Base-by-base conservation (phyloP, 2,113 vertebrate genomes). In the Columba janthina region DNA sequence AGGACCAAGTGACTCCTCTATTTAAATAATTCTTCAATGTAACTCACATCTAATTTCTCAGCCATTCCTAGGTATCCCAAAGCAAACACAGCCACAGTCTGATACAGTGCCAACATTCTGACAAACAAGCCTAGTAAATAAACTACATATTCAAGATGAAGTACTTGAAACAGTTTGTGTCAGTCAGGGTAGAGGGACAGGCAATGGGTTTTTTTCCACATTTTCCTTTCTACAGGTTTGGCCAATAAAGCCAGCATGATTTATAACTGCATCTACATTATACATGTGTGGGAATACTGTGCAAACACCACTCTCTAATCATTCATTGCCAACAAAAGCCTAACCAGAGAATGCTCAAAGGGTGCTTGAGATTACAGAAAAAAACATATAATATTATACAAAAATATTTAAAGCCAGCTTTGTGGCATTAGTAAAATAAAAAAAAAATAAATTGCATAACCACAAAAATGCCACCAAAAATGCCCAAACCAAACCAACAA, bases 201-300 rank as follows among this genome's bases (percentile, higher is more conserved):
- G 34, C 38, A 77, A 9, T 6, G 10, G 2, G 0, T 3, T 48
- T 29, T 1, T 21, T 13, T 4, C 15, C 28, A 18, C 2, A 5
- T 46, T 46, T 19, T 46, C 6, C 32, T 14, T 61, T 74, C 36
- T 65, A 12, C 29, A 44, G 19, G 11, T 79, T 58, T 34, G 62
- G n/a, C 57, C 61, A 74, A 72, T 60, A 64, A 77, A 85, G 87
- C 36, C 1, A 5, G n/a, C 44, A n/a, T 31, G 54, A 58, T 42
- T 67, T 77, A 77, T 31, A 82, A 9, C 22, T 34, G 62, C 6
- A 24, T 8, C 51, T 36, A 12, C 1, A 4, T 15, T 8, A 8
- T 3, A 57, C 4, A 18, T 0, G 0, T 36, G 7, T 12, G 24
- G 38, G 25, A 91, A 89, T 3, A 40, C 12, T 6, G 3, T 15